Conservation (phyloP, 1,140 invertebrate species). For the Luehdorfia chinensis region DNA sequence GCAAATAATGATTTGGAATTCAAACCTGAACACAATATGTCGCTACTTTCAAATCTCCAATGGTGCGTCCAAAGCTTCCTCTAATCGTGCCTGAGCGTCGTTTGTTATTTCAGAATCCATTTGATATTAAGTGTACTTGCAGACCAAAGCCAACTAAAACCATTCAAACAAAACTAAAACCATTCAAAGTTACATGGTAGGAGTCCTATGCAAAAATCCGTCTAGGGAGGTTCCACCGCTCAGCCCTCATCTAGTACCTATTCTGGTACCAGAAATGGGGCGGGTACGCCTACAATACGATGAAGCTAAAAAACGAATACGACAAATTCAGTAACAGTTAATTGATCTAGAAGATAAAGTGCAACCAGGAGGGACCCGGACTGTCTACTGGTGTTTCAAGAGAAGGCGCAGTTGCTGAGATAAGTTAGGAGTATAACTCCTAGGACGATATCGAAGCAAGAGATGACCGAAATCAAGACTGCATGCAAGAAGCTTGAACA, state of each 20-base stretch:
- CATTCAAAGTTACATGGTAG: too few species aligned
- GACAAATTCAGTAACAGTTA: slow-evolving; percentile 92
- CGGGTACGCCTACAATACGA: slow-evolving; percentile 95
- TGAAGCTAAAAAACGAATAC: slow-evolving; percentile 92
- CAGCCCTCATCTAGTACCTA: slow-evolving; percentile 89
- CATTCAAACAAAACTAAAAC: too few species aligned
- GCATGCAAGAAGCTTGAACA: slow-evolving; percentile 93
- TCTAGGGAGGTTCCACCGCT: too few species aligned
- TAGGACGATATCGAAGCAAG: slow-evolving; percentile 88
- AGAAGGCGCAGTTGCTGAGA: slow-evolving; percentile 94
- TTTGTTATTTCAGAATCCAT: too few species aligned
- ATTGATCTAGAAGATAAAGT: slow-evolving; percentile 95
- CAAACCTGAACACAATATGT: too few species aligned
- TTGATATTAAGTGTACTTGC: too few species aligned
- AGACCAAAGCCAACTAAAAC: too few species aligned
- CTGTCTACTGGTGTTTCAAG: slow-evolving; percentile 91
- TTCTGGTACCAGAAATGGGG: slow-evolving; percentile 96
- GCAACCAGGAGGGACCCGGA: slow-evolving; percentile 96
- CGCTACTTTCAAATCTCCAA: too few species aligned
- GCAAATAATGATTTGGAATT: too few species aligned
- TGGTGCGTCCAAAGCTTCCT: too few species aligned
- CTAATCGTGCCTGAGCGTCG: too few species aligned
- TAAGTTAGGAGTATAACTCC: slow-evolving; percentile 93
- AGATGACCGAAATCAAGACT: slow-evolving; percentile 89
- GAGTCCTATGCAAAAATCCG: too few species aligned